phyloP scores from a whole-genome alignment of 2,888 invertebrate genomes.

The Seira musarum region DNA sequence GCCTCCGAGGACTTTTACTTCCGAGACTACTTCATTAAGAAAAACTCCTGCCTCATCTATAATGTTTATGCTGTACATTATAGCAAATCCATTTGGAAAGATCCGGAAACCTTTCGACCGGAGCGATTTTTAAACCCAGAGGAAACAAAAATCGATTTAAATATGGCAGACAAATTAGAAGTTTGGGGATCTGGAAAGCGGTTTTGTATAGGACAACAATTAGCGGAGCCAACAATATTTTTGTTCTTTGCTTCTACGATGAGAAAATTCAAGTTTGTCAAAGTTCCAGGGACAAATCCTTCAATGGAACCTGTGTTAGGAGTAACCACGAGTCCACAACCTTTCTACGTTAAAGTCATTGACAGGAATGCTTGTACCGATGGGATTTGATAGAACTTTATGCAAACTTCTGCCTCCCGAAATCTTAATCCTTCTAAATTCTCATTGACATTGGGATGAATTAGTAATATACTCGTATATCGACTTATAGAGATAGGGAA shows the following conservation, averaged over 20 bases:
- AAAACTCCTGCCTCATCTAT: conserved; percentile 13
- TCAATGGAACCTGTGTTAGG: background rate
- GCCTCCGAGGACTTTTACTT: conserved; percentile 37
- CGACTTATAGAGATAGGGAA: too few relatives aligned
- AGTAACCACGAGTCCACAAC: background rate
- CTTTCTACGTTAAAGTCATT: background rate
- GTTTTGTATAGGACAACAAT: background rate
- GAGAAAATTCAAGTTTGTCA: conserved; percentile 27
- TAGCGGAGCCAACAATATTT: conserved; percentile 2
- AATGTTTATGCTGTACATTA: conserved; percentile 35
- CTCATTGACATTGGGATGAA: too few relatives aligned
- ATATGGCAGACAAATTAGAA: conserved; percentile 7
- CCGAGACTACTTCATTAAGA: conserved; percentile 10
- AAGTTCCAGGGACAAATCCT: conserved; percentile 24
- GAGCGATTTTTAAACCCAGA: conserved; percentile 29
- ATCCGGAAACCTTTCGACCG: conserved; percentile 36
- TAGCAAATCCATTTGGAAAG: conserved; percentile 29
- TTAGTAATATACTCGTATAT: too few relatives aligned
- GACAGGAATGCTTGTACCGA: too few relatives aligned
- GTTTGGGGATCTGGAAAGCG: conserved; percentile 28
- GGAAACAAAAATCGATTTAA: conserved; percentile 15
- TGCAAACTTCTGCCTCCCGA: too few relatives aligned
- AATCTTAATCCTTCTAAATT: too few relatives aligned
- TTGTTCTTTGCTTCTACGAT: background rate
- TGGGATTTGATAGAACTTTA: too few relatives aligned